Evolutionary conservation across 2,797 vertebrate genomes (phyloP), one percentile per base, ranked within the genome.

Genomic region (Acrossocheilus fasciatus): DNA sequence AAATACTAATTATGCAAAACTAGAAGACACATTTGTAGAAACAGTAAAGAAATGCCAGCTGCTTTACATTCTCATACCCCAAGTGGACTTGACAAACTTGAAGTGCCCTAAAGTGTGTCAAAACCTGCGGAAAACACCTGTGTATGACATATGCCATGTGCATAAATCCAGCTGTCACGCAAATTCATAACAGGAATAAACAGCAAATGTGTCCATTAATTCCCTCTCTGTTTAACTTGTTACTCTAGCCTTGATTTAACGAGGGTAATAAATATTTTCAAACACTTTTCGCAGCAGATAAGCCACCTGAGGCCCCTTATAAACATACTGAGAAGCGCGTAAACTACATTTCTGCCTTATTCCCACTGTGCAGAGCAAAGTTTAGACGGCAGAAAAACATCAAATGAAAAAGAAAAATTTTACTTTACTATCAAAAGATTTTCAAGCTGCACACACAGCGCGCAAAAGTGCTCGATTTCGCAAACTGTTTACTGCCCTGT

Each of bases 221-320:
- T 74, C 69, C n/a, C 34, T 14, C 43, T 50, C 83, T 72, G 75
- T 70, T 54, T 14, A 85, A 57, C 66, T 7, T 30, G 39, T 26
- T 39, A 30, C 12, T 47, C 43, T 73, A 20, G 26, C n/a, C 26
- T n/a, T 80, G 26, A 52, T 80, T 86, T 73, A 86, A 86, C 74
- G 23, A 74, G 52, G 26, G 6, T 54, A 62, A 73, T 80, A 85
- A 80, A 72, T 62, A 57, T 62, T 62, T 80, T 23, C 43, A 72
- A 85, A 64, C 41, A 66, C 18, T 72, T 85, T 36, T 47, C 64
- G 7, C 39, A 62, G 23, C n/a, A 39, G 77, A 85, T 62, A 85
- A 80, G 54, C 57, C 57, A 41, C 20, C n/a, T 50, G 78, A 74
- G 34, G 34, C 43, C 85, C 69, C 43, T 81, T 74, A 64, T 62